Evolutionary conservation across 1,140 invertebrate genomes (phyloP).

Genomic region (Dreissena polymorpha): DNA sequence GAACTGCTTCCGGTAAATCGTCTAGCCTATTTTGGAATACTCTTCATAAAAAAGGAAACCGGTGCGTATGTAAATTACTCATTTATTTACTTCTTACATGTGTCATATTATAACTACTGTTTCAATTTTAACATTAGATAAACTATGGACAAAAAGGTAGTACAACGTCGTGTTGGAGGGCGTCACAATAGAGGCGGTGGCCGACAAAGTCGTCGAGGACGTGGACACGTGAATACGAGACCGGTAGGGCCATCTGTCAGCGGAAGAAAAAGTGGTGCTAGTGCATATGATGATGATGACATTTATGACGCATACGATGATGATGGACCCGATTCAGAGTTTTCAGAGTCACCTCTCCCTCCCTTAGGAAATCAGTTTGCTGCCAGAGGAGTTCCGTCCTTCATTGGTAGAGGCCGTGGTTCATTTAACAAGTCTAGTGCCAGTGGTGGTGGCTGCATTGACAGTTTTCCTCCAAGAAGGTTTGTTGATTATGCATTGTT

Average conservation of each 20-base stretch:
- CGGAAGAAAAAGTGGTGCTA: constrained; percentile 54
- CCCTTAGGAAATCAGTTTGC: not conserved
- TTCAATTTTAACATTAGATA: not conserved
- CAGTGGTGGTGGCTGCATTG: not conserved
- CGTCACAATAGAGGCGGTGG: constrained; percentile 73
- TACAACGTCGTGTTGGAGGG: constrained; percentile 44
- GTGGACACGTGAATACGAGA: constrained; percentile 17
- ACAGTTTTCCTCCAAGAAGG: not conserved
- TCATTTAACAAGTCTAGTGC: not conserved
- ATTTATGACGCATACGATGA: constrained; percentile 49
- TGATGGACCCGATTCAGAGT: constrained; percentile 8
- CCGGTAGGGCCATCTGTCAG: constrained; percentile 36
- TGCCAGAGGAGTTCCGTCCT: not conserved
- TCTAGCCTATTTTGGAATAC: no score
- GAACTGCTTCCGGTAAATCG: not conserved
- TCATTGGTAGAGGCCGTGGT: not conserved
- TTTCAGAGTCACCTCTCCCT: not conserved
- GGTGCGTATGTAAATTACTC: not conserved
- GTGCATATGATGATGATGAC: constrained; percentile 52
- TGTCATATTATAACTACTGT: not conserved
- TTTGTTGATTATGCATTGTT: no score
- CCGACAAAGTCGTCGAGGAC: constrained; percentile 56
- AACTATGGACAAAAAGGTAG: constrained; percentile 44
- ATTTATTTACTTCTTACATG: constrained; percentile 14
- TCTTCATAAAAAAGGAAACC: not conserved